Evolutionary conservation across 2,888 invertebrate species (phyloP).

Genomic region (Megaustenia siamemsis): DNA sequence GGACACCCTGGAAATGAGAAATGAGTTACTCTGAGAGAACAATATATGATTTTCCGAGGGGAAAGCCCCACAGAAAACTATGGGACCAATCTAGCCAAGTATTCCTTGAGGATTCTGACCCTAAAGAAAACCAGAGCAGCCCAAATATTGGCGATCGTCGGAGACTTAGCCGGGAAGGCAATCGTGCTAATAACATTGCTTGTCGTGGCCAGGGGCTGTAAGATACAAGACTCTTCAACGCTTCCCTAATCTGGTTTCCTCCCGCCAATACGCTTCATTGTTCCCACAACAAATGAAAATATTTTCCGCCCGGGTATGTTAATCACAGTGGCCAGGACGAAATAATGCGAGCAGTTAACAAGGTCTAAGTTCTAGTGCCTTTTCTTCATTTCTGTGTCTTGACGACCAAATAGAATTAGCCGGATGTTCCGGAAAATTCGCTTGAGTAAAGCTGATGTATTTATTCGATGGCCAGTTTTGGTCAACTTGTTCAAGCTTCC

Average conservation of each 20-base stretch:
- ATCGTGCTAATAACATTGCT: slow-evolving; percentile 51
- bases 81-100: slow-evolving; percentile 29
- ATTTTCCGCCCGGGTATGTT: slow-evolving; percentile 51
- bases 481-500: not conserved
- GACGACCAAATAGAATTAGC: slow-evolving; percentile 49
- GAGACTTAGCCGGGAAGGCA: slow-evolving; percentile 24
- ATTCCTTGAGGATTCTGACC: slow-evolving; percentile 29
- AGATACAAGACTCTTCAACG: slow-evolving; percentile 44
- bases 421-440: slow-evolving; percentile 39
- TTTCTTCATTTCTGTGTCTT: slow-evolving; percentile 24
- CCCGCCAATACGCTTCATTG: slow-evolving; percentile 49
- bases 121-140: slow-evolving; percentile 33
- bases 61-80: slow-evolving; percentile 18
- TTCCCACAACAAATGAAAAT: slow-evolving; percentile 54
- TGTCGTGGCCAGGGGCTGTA: slow-evolving; percentile 38
- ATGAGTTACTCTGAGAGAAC: not conserved
- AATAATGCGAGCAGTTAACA: slow-evolving; percentile 50
- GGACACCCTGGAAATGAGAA: not conserved
- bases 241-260: slow-evolving; percentile 46
- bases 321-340: slow-evolving; percentile 36
- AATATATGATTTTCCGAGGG: not conserved
- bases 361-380: slow-evolving; percentile 40
- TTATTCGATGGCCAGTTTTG: slow-evolving; percentile 23
- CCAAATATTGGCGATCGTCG: slow-evolving; percentile 48
- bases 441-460: slow-evolving; percentile 10